A percentile compares a stretch with the other conserved stretches of the same genome.
Evolutionary conservation across 2,113 vertebrate genomes (phyloP).

Genomic region (Ceuthmochares aereus): DNA sequence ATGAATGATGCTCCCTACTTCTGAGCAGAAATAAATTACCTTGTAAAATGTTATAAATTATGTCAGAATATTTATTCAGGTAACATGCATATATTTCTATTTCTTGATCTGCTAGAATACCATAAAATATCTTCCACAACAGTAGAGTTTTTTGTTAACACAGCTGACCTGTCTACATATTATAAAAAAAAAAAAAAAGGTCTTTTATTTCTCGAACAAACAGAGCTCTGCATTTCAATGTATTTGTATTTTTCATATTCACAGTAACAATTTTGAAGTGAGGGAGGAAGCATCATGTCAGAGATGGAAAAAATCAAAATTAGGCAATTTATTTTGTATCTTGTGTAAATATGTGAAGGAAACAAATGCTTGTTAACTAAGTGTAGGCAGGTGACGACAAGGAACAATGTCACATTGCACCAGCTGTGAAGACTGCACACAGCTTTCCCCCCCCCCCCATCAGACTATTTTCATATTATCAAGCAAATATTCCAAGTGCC

Average conservation of each 20-base stretch:
- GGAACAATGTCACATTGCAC: background rate
- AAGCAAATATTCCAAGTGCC: conserved; percentile 25
- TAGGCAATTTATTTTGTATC: conserved; percentile 28
- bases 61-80: background rate
- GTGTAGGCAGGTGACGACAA: conserved; percentile 65
- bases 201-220: background rate
- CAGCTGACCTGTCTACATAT: background rate
- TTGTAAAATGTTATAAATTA: conserved; percentile 13
- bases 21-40: conserved; percentile 1
- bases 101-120: background rate
- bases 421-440: conserved; percentile 60
- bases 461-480: conserved; percentile 55
- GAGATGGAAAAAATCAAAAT: background rate
- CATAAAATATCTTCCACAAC: background rate
- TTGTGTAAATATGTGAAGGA: conserved; percentile 62
- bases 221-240: background rate
- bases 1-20: background rate
- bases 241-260: background rate
- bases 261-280: background rate
- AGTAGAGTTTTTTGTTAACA: background rate
- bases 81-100: background rate
- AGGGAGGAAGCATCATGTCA: background rate
- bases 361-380: conserved; percentile 75
- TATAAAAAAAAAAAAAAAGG: background rate
- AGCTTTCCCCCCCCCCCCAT: background rate